These are phyloP conservation scores for Ormia ochracea DNA, from an alignment of 2,888 invertebrate genomes.

Conservation along the genomic window DNA sequence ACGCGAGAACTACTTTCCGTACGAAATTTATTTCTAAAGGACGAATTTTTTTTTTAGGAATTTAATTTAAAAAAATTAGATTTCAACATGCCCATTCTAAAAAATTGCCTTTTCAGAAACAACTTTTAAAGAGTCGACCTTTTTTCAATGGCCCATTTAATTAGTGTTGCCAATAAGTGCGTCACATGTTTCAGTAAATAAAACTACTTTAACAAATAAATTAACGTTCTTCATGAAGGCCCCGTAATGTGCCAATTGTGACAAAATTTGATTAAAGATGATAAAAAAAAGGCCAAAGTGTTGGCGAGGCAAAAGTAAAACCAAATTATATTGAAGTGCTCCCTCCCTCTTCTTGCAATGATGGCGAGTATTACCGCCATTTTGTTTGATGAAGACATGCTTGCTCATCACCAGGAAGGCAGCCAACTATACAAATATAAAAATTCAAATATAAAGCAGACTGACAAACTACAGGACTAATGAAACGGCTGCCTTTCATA, in stretches of 20 bases:
- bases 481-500: background rate
- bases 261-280: background rate
- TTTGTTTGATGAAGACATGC: slow-evolving; percentile 53
- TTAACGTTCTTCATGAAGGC: background rate
- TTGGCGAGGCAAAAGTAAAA: background rate
- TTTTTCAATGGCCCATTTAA: too few species aligned
- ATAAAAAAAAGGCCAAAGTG: background rate
- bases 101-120: background rate
- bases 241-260: background rate
- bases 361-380: slow-evolving; percentile 59
- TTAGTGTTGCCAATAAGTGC: too few species aligned
- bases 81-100: background rate
- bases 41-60: background rate
- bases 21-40: too few species aligned
- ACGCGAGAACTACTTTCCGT: too few species aligned
- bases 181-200: background rate
- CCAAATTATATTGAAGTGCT: background rate
- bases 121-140: background rate
- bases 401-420: slow-evolving; percentile 36
- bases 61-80: too few species aligned
- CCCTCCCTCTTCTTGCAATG: background rate
- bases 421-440: slow-evolving; percentile 25
- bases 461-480: slow-evolving; percentile 19
- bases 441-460: slow-evolving; percentile 31
- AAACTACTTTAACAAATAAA: background rate